phyloP scores from a whole-genome alignment of 2,888 invertebrate genomes.

The Barypeithes pellucidus region DNA sequence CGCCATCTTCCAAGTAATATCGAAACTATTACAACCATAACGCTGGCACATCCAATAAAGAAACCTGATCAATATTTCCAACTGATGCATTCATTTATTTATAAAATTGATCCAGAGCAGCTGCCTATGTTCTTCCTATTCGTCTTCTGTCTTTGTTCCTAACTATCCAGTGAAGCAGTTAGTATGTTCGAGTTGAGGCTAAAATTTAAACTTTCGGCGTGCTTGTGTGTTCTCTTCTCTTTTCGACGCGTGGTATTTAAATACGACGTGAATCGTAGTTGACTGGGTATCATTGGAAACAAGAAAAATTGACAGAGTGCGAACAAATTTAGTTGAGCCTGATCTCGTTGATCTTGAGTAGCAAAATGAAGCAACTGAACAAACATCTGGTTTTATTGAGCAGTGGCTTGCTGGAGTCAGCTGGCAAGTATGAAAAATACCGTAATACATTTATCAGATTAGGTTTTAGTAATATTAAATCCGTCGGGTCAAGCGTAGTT shows the following conservation, averaged over 20 bases:
- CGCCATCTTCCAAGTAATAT: conserved; percentile 1
- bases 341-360: neutral
- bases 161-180: neutral
- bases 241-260: neutral
- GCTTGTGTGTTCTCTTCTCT: neutral
- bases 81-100: too few species aligned
- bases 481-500: conserved; percentile 12
- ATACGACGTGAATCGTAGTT: neutral
- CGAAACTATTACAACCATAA: neutral
- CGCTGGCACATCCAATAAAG: neutral
- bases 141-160: too few species aligned
- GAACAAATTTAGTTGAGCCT: conserved; percentile 3
- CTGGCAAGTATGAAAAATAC: conserved; percentile 29
- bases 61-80: neutral
- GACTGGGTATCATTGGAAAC: neutral
- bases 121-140: neutral
- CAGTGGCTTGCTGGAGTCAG: conserved; percentile 13
- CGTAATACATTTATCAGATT: conserved; percentile 3
- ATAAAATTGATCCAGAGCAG: neutral
- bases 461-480: conserved; percentile 23
- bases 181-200: neutral
- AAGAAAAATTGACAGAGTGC: neutral
- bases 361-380: conserved; percentile 21
- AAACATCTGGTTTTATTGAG: conserved; percentile 6
- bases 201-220: neutral